These are phyloP conservation scores for Dinomys branickii DNA, from an alignment of 2,113 vertebrate species.

Conservation along the genomic window DNA sequence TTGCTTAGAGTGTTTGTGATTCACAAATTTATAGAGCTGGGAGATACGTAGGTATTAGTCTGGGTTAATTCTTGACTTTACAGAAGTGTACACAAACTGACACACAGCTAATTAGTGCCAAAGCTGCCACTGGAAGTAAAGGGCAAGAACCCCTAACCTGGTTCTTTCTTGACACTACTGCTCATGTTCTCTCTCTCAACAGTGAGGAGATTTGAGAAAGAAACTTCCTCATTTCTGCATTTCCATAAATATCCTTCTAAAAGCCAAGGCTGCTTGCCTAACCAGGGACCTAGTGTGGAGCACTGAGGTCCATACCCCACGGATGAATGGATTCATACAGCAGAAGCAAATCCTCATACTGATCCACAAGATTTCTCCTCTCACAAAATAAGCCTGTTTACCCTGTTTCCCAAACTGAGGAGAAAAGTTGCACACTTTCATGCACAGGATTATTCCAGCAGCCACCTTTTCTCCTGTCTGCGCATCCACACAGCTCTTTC, in stretches of 20 bases:
- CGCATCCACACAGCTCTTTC: not conserved
- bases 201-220: not conserved
- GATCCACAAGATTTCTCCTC: conserved; percentile 66
- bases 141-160: not conserved
- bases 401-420: conserved; percentile 55
- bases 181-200: not conserved
- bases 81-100: not conserved
- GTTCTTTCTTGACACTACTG: not conserved
- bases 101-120: not conserved
- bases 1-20: conserved; percentile 38
- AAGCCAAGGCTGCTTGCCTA: conserved; percentile 47
- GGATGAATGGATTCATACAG: conserved; percentile 57
- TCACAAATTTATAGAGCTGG: not conserved
- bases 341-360: conserved; percentile 55
- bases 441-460: conserved; percentile 58
- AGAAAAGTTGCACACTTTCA: not conserved
- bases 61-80: not conserved
- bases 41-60: not conserved
- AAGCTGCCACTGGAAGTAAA: not conserved
- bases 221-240: not conserved
- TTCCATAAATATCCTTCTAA: conserved; percentile 41
- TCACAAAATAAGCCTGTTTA: conserved; percentile 74
- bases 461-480: not conserved
- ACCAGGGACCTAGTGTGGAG: not conserved
- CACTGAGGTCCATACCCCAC: not conserved